phyloP scores from a whole-genome alignment of 35 echinoderm and acorn worm species.

The Lytechinus variegatus region DNA sequence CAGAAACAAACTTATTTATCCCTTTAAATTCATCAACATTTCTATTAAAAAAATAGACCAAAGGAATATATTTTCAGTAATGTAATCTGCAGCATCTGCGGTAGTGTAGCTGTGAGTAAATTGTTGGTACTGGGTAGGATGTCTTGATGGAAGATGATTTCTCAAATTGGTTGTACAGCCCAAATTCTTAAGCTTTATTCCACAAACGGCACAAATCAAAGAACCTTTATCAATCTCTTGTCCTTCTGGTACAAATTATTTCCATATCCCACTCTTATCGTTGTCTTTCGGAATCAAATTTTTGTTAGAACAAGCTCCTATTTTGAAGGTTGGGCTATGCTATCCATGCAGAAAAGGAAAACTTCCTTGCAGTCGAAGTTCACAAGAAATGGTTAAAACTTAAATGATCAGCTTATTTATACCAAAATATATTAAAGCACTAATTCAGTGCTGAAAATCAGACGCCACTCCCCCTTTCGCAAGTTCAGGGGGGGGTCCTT shows the following conservation, averaged over 20 bases:
- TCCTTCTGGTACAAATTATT: constrained; percentile 31
- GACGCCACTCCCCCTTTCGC: too few species aligned
- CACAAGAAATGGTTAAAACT: too few species aligned
- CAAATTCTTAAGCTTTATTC: background rate
- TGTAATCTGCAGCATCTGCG: background rate
- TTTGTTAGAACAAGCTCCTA: background rate
- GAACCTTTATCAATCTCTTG: constrained; percentile 25
- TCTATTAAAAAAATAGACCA: too few species aligned
- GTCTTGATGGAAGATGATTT: constrained; percentile 23
- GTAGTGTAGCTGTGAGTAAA: background rate
- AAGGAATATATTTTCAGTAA: too few species aligned
- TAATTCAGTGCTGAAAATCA: too few species aligned
- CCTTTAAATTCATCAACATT: too few species aligned
- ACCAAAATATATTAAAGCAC: too few species aligned
- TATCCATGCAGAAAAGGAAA: too few species aligned
- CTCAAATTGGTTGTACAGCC: constrained; percentile 38
- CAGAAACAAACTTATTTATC: too few species aligned
- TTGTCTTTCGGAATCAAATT: constrained; percentile 20
- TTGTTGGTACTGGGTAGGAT: constrained; percentile 11
- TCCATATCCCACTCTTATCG: constrained; percentile 45
- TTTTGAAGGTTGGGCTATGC: background rate
- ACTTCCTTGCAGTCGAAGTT: too few species aligned
- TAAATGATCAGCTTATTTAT: too few species aligned
- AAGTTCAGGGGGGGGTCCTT: too few species aligned
- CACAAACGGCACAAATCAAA: background rate